Evolutionary conservation across 2,888 invertebrate genomes (phyloP).

Genomic region (Tinea semifulvella): DNA sequence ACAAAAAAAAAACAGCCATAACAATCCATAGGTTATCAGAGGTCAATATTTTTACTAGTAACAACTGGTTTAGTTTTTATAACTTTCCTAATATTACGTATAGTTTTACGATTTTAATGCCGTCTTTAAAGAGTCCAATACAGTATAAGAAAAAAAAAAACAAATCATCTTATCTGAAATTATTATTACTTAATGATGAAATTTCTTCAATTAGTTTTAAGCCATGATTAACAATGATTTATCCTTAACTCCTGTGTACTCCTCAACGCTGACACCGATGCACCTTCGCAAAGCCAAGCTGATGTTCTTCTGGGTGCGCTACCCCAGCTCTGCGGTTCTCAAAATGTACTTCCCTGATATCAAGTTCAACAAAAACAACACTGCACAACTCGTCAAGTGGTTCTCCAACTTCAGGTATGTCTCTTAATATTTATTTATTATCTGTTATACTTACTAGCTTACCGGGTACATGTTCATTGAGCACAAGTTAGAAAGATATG

Average conservation of each 20-base stretch:
- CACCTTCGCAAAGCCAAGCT: slow-evolving; percentile 99
- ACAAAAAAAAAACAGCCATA: slow-evolving; percentile 15
- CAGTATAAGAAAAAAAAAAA: too few species aligned
- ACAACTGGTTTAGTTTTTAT: background rate
- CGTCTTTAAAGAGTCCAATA: too few species aligned
- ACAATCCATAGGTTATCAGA: slow-evolving; percentile 2
- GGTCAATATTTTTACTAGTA: background rate
- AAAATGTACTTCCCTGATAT: slow-evolving; percentile 99
- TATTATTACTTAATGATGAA: too few species aligned
- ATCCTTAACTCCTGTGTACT: slow-evolving; percentile 88
- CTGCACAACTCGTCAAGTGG: slow-evolving; percentile 99
- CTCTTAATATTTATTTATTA: too few species aligned
- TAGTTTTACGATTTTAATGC: background rate
- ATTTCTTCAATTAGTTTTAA: slow-evolving; percentile 2
- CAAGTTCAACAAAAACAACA: slow-evolving; percentile 99
- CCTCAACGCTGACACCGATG: slow-evolving; percentile 98
- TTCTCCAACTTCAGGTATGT: slow-evolving; percentile 99
- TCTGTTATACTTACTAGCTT: too few species aligned
- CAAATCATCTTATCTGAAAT: too few species aligned
- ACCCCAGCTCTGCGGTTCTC: slow-evolving; percentile 97
- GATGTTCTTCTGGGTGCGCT: slow-evolving; percentile 99
- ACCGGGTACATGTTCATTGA: too few species aligned
- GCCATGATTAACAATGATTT: slow-evolving; percentile 10
- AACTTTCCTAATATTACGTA: too few species aligned
- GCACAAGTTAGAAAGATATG: too few species aligned